These are phyloP conservation scores for Acromyrmex charruanus DNA, from an alignment of 1,140 invertebrate species.

Conservation along the genomic window DNA sequence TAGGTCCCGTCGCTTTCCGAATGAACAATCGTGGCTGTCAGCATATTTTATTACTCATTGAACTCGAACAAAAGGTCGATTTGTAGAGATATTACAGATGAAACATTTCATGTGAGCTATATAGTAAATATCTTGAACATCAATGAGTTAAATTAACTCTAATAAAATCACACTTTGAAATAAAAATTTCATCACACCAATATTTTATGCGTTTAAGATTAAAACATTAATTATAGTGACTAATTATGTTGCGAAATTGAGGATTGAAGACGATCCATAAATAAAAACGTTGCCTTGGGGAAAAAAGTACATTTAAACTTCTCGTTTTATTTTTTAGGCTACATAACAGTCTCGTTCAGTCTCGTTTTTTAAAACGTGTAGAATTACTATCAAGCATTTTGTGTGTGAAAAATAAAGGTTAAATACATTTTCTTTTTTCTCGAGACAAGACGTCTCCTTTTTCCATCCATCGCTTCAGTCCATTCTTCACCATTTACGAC, in stretches of 20 bases:
- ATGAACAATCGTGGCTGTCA: background rate
- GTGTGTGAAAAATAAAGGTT: background rate
- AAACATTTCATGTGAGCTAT: background rate
- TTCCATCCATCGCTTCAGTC: conserved; percentile 2
- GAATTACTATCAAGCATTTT: background rate
- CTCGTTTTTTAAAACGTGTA: background rate
- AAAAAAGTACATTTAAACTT: conserved; percentile 24
- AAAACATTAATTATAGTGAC: background rate
- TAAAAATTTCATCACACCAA: background rate
- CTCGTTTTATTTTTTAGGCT: background rate
- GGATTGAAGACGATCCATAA: background rate
- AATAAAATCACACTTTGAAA: background rate
- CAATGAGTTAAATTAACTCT: background rate
- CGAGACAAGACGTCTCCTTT: background rate
- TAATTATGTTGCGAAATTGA: background rate
- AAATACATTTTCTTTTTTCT: conserved; percentile 21
- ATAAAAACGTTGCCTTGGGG: conserved; percentile 2
- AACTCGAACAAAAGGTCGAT: background rate
- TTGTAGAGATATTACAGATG: background rate
- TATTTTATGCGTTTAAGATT: background rate
- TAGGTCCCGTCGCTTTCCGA: background rate
- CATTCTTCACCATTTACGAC: conserved; percentile 30
- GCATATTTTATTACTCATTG: background rate
- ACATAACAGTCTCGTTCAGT: background rate
- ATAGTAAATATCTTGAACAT: background rate